phyloP scores from a whole-genome alignment of 2,113 vertebrate genomes.

The western clawed frog (Xenopus tropicalis) region UCB_Xtro_10.0 CM004449.2:115398001-115398500 shows the following conservation, averaged over 20 bases:
- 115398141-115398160: conserved; percentile 80
- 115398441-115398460: too few species aligned
- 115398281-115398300: conserved; percentile 90
- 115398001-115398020: too few species aligned
- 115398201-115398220: conserved; percentile 87
- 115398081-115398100: neutral
- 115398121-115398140: conserved; percentile 82
- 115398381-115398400: too few species aligned
- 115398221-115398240: conserved; percentile 87
- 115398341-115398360: neutral
- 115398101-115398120: conserved; percentile 83
- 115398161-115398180: conserved; percentile 84
- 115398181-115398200: conserved; percentile 86
- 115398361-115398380: too few species aligned
- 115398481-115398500: too few species aligned
- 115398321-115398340: conserved; percentile 89
- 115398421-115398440: neutral
- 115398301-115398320: conserved; percentile 85
- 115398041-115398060: too few species aligned
- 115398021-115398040: too few species aligned
- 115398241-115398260: conserved; percentile 92
- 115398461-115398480: too few species aligned
- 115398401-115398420: neutral
- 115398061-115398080: neutral
- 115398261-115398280: conserved; percentile 90